phyloP scores from a whole-genome alignment of 2,888 invertebrate species.

The Yponomeuta evonymella region DNA sequence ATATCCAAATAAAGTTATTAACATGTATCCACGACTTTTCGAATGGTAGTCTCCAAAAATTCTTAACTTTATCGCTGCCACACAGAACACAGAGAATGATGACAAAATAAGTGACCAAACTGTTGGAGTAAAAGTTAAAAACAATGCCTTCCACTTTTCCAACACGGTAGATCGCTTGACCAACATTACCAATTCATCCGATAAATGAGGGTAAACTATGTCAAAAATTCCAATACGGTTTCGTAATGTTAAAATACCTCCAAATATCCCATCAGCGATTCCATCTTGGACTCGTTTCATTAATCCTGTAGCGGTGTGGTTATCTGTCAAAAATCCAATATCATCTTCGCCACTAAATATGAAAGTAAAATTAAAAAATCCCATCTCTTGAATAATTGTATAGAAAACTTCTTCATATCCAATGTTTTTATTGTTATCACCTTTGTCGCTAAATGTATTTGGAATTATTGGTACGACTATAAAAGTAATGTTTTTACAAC shows the following conservation, averaged over 20 bases:
- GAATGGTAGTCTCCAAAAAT: slow-evolving; percentile 13
- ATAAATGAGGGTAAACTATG: slow-evolving; percentile 19
- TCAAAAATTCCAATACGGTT: slow-evolving; percentile 20
- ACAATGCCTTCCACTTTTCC: slow-evolving; percentile 21
- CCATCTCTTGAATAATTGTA: slow-evolving; percentile 15
- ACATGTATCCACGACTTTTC: slow-evolving; percentile 2
- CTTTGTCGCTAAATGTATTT: slow-evolving; percentile 9
- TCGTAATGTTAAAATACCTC: slow-evolving; percentile 16
- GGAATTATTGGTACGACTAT: slow-evolving; percentile 13
- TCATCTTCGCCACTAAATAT: slow-evolving; percentile 8
- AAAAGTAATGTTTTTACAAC: slow-evolving; percentile 18
- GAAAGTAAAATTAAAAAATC: slow-evolving; percentile 16
- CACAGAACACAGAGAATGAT: slow-evolving; percentile 5
- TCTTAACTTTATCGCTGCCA: slow-evolving; percentile 14
- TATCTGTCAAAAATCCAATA: slow-evolving; percentile 16
- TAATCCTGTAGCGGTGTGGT: slow-evolving; percentile 19
- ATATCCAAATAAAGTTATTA: slow-evolving; percentile 17
- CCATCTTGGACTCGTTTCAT: slow-evolving; percentile 16
- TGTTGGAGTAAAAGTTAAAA: slow-evolving; percentile 15
- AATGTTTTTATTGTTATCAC: slow-evolving; percentile 1
- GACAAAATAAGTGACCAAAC: slow-evolving; percentile 18
- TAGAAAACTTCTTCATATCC: slow-evolving; percentile 22
- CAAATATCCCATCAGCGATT: slow-evolving; percentile 17
- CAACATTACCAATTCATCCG: slow-evolving; percentile 18
- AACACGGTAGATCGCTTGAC: slow-evolving; percentile 19